Conservation (phyloP, 2,113 vertebrate genomes). For the Choloepus hoffmanni region DNA sequence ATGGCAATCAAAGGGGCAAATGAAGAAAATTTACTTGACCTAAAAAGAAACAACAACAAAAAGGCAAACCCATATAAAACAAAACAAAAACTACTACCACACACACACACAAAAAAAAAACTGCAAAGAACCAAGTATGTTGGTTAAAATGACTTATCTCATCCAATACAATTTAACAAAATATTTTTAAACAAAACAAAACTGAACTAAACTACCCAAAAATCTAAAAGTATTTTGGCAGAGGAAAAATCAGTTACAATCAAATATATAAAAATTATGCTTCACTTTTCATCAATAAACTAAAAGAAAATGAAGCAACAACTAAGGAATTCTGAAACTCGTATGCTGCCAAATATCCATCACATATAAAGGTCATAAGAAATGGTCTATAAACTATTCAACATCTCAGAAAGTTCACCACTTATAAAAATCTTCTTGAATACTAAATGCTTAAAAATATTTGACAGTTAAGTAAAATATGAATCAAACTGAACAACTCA, state of each 20-base stretch:
- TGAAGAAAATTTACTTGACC: neutral
- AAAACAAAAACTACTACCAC: neutral
- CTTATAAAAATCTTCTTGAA: neutral
- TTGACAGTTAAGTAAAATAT: constrained; percentile 35
- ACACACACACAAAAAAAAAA: neutral
- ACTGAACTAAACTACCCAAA: neutral
- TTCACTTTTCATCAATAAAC: constrained; percentile 36
- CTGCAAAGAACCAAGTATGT: neutral
- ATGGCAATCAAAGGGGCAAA: neutral
- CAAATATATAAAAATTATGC: constrained; percentile 4
- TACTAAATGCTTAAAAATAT: constrained; percentile 44
- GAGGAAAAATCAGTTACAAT: neutral
- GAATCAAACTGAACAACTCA: constrained; percentile 16
- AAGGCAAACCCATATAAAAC: neutral
- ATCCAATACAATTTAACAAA: neutral
- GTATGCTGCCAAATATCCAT: constrained; percentile 20
- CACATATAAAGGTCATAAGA: neutral
- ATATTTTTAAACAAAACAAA: constrained; percentile 30
- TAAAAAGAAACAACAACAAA: neutral
- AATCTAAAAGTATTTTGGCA: neutral
- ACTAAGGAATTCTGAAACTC: neutral
- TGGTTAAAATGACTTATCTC: neutral
- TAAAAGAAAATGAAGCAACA: constrained; percentile 50
- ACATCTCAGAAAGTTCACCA: neutral
- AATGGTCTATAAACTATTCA: neutral